Conservation (phyloP, 2,797 vertebrate genomes). For the Oreortyx pictus region DNA sequence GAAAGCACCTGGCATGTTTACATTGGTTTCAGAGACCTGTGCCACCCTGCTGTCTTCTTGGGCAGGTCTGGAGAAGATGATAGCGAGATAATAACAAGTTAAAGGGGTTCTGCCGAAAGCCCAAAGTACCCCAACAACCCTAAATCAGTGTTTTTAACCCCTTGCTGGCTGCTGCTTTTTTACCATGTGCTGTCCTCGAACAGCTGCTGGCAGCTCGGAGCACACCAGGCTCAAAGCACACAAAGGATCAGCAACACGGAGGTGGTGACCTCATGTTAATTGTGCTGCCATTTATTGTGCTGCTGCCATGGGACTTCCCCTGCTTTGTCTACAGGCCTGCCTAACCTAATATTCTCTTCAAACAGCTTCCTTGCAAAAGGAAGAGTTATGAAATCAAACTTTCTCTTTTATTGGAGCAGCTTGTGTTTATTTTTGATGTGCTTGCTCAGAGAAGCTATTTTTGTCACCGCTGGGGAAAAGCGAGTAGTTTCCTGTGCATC, state of each 20-base stretch:
- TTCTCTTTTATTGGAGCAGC: constrained; percentile 57
- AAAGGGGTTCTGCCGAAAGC: not conserved
- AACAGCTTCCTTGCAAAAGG: constrained; percentile 56
- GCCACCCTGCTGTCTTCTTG: not conserved
- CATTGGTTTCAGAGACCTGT: not conserved
- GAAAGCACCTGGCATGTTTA: constrained; percentile 18
- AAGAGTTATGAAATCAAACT: constrained; percentile 61
- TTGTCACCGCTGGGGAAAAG: not conserved
- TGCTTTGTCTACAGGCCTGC: constrained; percentile 61
- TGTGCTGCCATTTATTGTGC: constrained; percentile 65
- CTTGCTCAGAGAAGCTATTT: constrained; percentile 51
- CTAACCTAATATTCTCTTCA: constrained; percentile 54
- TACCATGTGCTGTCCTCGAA: constrained; percentile 19
- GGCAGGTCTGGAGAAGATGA: not conserved
- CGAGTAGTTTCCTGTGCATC: constrained; percentile 9
- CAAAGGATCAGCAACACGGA: constrained; percentile 36
- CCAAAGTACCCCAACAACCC: not conserved
- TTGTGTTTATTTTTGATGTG: constrained; percentile 40
- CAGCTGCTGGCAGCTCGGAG: constrained; percentile 48
- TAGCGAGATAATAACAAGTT: not conserved
- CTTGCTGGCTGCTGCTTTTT: constrained; percentile 18
- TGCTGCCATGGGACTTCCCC: constrained; percentile 69
- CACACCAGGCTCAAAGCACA: not conserved
- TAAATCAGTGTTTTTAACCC: constrained; percentile 44
- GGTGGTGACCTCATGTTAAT: constrained; percentile 69